phyloP scores from a whole-genome alignment of 2,888 invertebrate genomes.

The Rhamnusium bicolor region DNA sequence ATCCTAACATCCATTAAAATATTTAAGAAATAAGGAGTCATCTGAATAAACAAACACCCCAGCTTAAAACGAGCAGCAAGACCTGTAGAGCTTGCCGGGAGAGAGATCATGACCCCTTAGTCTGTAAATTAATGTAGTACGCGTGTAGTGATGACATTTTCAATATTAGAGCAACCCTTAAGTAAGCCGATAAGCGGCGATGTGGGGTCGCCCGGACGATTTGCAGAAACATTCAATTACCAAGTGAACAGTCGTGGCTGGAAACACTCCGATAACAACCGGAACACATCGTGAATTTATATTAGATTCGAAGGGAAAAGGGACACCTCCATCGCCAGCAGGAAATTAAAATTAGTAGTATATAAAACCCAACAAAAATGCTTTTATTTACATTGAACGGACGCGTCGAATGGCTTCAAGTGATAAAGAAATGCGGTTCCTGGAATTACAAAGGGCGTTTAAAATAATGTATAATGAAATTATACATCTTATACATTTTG shows the following conservation, averaged over 20 bases:
- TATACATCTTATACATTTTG: background rate
- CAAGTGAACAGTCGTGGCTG: constrained; percentile 59
- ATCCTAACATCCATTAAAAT: background rate
- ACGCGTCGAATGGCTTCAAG: background rate
- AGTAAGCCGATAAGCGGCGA: constrained; percentile 63
- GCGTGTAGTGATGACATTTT: constrained; percentile 64
- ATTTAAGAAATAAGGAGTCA: background rate
- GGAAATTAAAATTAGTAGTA: constrained; percentile 19
- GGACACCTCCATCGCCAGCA: background rate
- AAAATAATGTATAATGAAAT: background rate
- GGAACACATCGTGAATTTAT: constrained; percentile 67
- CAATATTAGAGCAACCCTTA: constrained; percentile 64
- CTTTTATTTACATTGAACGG: constrained; percentile 8
- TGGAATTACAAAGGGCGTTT: background rate
- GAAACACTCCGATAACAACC: constrained; percentile 64
- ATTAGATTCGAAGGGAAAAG: constrained; percentile 52
- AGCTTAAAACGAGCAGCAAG: background rate
- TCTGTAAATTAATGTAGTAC: constrained; percentile 63
- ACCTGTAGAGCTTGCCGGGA: background rate
- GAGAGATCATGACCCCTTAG: constrained; percentile 31
- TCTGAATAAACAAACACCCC: background rate
- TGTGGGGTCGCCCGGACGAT: constrained; percentile 60
- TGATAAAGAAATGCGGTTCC: background rate
- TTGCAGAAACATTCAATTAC: constrained; percentile 65
- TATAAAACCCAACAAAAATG: background rate